Base-by-base conservation (phyloP, 2,888 invertebrate species). In the Mythimna loreyi region DNA sequence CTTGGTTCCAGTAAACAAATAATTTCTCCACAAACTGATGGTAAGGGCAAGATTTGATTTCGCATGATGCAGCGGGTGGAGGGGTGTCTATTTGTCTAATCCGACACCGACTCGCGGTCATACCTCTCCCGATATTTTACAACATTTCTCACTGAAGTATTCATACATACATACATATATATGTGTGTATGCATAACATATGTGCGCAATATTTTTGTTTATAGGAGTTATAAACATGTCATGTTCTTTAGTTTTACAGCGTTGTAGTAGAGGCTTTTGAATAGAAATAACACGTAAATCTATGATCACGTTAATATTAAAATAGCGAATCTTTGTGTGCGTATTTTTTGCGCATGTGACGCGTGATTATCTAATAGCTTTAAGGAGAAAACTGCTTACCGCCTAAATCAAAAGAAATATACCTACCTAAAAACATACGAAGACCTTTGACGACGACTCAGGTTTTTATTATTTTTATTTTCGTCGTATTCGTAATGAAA, bases 21-120 rank as follows among this genome's bases (percentile, higher is more conserved):
- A 33, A 11, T 36, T 13, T 36, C 36, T 36, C 4, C 36, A 28
- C 3, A 33, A 8, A 13, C 47, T 40, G 13, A 7, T 83, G 13
- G 82, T 82, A 84, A 72, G 73, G 67, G 64, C 58, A 53, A 79
- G 60, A 84, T 84, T 84, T 84, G 84, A 82, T 82, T 81, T 81
- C 74, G 57, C 67, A 64, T 79, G 84, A 81, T 81, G 77, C 84
- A 76, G 69, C 72, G 68, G 64, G 76, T 49, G 65, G 63, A 25
- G 53, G 71, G 67, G 70, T 70, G 72, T 75, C 71, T 81, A 84
- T 82, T 82, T 82, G 84, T 82, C 82, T 82, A 82, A 84, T 82
- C 76, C 82, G 53, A 67, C 67, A 53, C 69, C 59, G 61, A 59
- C 58, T 70, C 72, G 70, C 65, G 82, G 76, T 74, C 79, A 81